Evolutionary conservation across 64 coral and sea anemone species (phyloP).

Genomic region (Porites lutea): DNA sequence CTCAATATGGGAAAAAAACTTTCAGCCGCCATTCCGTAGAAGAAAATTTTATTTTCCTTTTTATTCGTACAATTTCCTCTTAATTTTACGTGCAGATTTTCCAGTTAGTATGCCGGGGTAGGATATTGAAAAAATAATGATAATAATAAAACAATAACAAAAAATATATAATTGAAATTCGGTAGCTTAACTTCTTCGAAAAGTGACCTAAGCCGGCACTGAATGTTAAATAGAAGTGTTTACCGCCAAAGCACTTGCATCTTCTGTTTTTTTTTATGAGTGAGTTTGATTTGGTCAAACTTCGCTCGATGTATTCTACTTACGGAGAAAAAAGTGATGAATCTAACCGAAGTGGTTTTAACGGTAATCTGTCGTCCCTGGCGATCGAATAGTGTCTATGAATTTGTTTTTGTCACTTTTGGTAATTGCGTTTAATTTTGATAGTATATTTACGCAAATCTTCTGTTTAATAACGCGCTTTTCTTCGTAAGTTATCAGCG

Average conservation of each 20-base stretch:
- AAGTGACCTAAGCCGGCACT: neutral
- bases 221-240: neutral
- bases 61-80: neutral
- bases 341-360: slow-evolving; percentile 14
- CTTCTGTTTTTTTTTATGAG: neutral
- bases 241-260: neutral
- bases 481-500: neutral
- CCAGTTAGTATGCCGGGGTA: neutral
- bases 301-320: neutral
- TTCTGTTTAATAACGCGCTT: neutral
- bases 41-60: too few relatives aligned
- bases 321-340: neutral
- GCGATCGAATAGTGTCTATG: neutral
- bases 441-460: neutral
- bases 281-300: neutral
- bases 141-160: neutral
- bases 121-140: neutral
- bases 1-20: too few relatives aligned
- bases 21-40: too few relatives aligned
- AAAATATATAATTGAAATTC: too few relatives aligned
- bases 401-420: neutral
- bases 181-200: neutral
- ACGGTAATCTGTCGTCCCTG: neutral
- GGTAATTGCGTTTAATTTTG: neutral
- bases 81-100: neutral